Conservation (phyloP, 1,140 invertebrate genomes). For the Drosophila malerkotliana region DNA sequence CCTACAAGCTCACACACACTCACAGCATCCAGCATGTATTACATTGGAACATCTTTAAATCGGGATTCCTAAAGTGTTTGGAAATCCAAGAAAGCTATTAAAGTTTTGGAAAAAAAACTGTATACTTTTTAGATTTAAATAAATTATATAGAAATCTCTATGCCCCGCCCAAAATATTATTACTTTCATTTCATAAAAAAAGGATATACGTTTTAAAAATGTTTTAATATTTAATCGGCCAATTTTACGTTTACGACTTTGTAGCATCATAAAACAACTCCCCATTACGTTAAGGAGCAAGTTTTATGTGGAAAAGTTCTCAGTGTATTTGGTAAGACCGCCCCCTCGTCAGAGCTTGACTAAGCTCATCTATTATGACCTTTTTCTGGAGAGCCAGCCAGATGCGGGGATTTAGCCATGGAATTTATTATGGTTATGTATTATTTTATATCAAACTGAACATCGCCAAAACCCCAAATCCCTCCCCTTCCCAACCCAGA, state of each 20-base stretch:
- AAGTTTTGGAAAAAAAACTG: neutral
- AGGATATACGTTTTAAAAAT: neutral
- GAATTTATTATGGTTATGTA: slow-evolving; percentile 81
- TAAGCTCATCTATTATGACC: slow-evolving; percentile 81
- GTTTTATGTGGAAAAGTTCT: neutral
- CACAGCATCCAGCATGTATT: slow-evolving; percentile 4
- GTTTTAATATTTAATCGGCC: neutral
- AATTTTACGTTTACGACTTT: neutral
- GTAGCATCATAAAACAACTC: neutral
- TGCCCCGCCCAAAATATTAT: no score
- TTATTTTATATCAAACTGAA: slow-evolving; percentile 64
- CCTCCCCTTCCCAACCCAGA: neutral
- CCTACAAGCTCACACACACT: slow-evolving; percentile 28
- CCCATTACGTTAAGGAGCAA: neutral
- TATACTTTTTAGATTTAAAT: no score
- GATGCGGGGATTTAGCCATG: slow-evolving; percentile 73
- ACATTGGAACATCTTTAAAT: slow-evolving; percentile 6
- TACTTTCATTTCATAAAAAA: no score
- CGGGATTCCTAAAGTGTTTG: neutral
- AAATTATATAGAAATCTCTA: neutral
- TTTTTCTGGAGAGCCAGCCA: slow-evolving; percentile 70
- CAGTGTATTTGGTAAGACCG: slow-evolving; percentile 21
- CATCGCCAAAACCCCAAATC: slow-evolving; percentile 13
- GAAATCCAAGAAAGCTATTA: neutral
- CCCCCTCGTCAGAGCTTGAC: slow-evolving; percentile 29